Evolutionary conservation across 2,113 vertebrate genomes (phyloP).

Genomic region (Clarias magur): DNA sequence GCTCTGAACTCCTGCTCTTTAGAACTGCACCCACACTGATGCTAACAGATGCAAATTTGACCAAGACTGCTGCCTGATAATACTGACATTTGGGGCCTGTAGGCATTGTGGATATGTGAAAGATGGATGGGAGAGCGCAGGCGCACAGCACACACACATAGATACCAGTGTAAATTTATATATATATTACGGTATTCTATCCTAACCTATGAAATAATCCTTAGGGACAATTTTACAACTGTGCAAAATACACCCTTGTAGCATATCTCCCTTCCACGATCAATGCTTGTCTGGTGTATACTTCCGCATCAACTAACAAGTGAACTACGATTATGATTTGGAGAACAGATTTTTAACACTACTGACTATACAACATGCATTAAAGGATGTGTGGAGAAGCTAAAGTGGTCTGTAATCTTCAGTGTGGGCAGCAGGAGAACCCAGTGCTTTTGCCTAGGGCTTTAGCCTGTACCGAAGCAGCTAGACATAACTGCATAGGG

Average conservation of each 20-base stretch:
- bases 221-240: slow-evolving; percentile 18
- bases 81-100: slow-evolving; percentile 56
- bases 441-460: slow-evolving; percentile 32
- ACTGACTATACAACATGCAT: slow-evolving; percentile 8
- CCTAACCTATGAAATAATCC: neutral
- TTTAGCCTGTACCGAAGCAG: slow-evolving; percentile 49
- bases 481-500: slow-evolving; percentile 66
- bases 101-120: slow-evolving; percentile 35
- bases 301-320: neutral
- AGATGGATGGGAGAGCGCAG: slow-evolving; percentile 23
- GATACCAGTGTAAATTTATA: slow-evolving; percentile 5
- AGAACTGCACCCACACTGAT: slow-evolving; percentile 45
- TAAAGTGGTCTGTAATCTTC: slow-evolving; percentile 23
- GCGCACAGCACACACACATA: neutral
- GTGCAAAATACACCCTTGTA: slow-evolving; percentile 18
- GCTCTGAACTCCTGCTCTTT: slow-evolving; percentile 64
- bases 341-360: slow-evolving; percentile 18
- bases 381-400: neutral
- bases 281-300: neutral
- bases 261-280: neutral
- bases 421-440: slow-evolving; percentile 19
- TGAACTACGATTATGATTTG: neutral
- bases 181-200: neutral
- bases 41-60: slow-evolving; percentile 56
- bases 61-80: slow-evolving; percentile 54